These are phyloP conservation scores for Amblyraja radiata DNA, from an alignment of 2,797 vertebrate genomes.

Conservation along the genomic window DNA sequence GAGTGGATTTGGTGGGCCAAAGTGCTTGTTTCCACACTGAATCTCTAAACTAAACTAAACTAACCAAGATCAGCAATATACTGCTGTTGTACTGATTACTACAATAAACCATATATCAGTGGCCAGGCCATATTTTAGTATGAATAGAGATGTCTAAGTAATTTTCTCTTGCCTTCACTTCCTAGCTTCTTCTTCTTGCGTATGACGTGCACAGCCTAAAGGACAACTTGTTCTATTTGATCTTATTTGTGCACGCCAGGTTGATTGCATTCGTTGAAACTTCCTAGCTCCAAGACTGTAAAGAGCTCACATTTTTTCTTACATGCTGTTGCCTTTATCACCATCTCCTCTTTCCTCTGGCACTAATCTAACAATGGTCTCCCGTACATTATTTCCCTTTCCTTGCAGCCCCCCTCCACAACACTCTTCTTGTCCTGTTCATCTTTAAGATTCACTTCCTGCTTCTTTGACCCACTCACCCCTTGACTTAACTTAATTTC, in stretches of 20 bases:
- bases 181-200: no score
- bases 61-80: background rate
- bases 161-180: no score
- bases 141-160: background rate
- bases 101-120: background rate
- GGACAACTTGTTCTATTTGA: no score
- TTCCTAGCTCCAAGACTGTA: background rate
- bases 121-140: background rate
- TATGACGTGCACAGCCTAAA: no score
- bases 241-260: no score
- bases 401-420: background rate
- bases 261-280: no score
- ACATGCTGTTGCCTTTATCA: background rate
- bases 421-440: background rate
- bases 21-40: no score
- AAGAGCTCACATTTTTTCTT: background rate
- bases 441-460: background rate
- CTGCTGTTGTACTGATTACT: background rate
- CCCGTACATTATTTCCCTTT: background rate
- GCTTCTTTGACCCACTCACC: background rate
- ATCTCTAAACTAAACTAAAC: no score
- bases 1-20: no score
- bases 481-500: background rate
- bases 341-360: background rate
- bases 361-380: background rate